Evolutionary conservation across 1,140 invertebrate genomes (phyloP).

Genomic region (Aphaenogaster rudis): DNA sequence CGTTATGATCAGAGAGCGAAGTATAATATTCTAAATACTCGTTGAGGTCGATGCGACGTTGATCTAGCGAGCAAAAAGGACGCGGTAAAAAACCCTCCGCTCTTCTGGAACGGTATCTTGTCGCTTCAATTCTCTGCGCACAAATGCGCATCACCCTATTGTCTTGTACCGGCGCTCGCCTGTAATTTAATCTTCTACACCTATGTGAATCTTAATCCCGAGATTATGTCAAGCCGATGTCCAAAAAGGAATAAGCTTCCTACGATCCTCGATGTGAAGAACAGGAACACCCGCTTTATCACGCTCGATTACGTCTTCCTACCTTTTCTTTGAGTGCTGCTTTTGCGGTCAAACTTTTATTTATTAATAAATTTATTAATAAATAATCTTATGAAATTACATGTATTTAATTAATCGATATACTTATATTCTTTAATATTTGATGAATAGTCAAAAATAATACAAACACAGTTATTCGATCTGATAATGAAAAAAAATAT

Average conservation of each 20-base stretch:
- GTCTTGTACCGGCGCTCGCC: constrained; percentile 56
- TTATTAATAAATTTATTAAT: background rate
- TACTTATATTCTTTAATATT: background rate
- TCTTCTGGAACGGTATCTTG: constrained; percentile 30
- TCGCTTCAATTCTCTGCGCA: constrained; percentile 34
- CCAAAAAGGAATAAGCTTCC: constrained; percentile 72
- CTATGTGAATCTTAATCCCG: constrained; percentile 81
- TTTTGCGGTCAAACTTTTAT: background rate
- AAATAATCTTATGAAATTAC: constrained; percentile 11
- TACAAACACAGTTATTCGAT: background rate
- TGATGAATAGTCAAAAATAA: background rate
- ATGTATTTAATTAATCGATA: background rate
- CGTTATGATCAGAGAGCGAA: background rate
- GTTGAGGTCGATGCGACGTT: constrained; percentile 35
- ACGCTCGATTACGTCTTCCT: background rate
- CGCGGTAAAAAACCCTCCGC: background rate
- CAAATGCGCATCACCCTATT: background rate
- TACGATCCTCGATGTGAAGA: constrained; percentile 64
- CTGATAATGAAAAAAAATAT: background rate
- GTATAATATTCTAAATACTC: constrained; percentile 52
- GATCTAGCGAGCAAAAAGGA: constrained; percentile 38
- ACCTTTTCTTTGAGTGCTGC: background rate
- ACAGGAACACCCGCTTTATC: constrained; percentile 34
- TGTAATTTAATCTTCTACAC: constrained; percentile 83
- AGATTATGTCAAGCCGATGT: constrained; percentile 80